Evolutionary conservation across 2,113 vertebrate genomes (phyloP).

Genomic region (Urocynchramus pylzowi): DNA sequence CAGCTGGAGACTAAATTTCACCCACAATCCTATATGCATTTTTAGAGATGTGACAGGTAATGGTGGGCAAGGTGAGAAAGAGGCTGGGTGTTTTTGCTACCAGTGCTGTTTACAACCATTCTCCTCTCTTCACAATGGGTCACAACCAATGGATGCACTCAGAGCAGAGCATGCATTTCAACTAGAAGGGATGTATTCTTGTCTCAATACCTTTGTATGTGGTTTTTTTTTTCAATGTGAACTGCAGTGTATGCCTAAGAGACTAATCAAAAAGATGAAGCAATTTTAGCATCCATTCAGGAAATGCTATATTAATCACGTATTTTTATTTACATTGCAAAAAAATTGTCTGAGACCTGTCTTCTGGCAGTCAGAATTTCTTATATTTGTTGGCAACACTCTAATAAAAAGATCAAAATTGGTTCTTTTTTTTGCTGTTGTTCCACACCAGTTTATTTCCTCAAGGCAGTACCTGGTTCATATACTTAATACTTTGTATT

Average conservation of each 20-base stretch:
- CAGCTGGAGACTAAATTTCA: not conserved
- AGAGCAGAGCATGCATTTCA: not conserved
- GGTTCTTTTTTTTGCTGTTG: not conserved
- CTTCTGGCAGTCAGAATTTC: not conserved
- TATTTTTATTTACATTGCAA: slow-evolving; percentile 11
- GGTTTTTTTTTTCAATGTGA: not conserved
- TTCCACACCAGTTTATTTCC: not conserved
- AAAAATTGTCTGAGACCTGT: not conserved
- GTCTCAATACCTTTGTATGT: not conserved
- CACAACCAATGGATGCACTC: not conserved
- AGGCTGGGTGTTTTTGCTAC: not conserved
- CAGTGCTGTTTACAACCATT: not conserved
- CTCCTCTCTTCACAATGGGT: not conserved
- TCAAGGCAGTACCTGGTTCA: not conserved
- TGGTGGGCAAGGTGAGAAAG: not conserved
- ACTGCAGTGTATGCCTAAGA: not conserved
- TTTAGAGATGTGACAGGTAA: not conserved
- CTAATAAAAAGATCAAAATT: not conserved
- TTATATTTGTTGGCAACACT: not conserved
- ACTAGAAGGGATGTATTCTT: not conserved
- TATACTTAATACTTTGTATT: not conserved
- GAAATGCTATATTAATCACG: not conserved
- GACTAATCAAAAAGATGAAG: slow-evolving; percentile 10
- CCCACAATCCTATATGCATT: not conserved
- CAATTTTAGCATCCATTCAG: not conserved